phyloP scores from a whole-genome alignment of 2,888 invertebrate species.

The Pediacus dermestoides region DNA sequence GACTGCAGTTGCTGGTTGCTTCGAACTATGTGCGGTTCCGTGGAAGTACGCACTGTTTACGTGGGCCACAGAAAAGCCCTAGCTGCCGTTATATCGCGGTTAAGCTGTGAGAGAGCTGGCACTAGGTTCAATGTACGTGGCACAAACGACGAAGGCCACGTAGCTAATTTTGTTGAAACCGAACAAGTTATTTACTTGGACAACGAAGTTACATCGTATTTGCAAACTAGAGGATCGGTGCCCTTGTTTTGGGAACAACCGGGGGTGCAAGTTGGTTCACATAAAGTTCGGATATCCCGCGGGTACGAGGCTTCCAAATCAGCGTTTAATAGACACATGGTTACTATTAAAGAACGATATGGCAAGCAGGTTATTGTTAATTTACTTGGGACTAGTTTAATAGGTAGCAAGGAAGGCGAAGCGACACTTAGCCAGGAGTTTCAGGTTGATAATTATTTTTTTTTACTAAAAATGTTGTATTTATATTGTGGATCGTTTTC shows the following conservation, averaged over 20 bases:
- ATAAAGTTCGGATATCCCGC: slow-evolving; percentile 94
- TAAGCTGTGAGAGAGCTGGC: slow-evolving; percentile 97
- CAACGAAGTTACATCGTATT: slow-evolving; percentile 82
- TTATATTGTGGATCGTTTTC: slow-evolving; percentile 22
- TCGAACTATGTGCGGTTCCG: slow-evolving; percentile 95
- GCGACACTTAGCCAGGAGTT: slow-evolving; percentile 91
- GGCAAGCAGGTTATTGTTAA: slow-evolving; percentile 90
- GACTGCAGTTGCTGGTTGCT: slow-evolving; percentile 89
- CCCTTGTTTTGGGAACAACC: slow-evolving; percentile 99
- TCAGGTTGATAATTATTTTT: slow-evolving; percentile 50
- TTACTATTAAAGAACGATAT: slow-evolving; percentile 81
- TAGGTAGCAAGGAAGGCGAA: slow-evolving; percentile 96
- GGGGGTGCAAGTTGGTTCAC: slow-evolving; percentile 95
- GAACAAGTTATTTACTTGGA: slow-evolving; percentile 95
- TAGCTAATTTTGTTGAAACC: slow-evolving; percentile 99
- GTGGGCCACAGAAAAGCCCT: slow-evolving; percentile 91
- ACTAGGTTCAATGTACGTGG: slow-evolving; percentile 97
- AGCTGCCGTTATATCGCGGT: slow-evolving; percentile 90
- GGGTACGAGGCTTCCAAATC: slow-evolving; percentile 92
- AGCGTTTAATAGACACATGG: slow-evolving; percentile 89
- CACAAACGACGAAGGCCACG: slow-evolving; percentile 98
- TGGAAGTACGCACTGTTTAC: slow-evolving; percentile 97
- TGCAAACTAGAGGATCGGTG: slow-evolving; percentile 94
- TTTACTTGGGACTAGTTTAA: slow-evolving; percentile 82
- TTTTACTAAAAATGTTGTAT: slow-evolving; percentile 5